Conservation (phyloP, 2,888 invertebrate genomes). For the Tolmerus cingulatus region DNA sequence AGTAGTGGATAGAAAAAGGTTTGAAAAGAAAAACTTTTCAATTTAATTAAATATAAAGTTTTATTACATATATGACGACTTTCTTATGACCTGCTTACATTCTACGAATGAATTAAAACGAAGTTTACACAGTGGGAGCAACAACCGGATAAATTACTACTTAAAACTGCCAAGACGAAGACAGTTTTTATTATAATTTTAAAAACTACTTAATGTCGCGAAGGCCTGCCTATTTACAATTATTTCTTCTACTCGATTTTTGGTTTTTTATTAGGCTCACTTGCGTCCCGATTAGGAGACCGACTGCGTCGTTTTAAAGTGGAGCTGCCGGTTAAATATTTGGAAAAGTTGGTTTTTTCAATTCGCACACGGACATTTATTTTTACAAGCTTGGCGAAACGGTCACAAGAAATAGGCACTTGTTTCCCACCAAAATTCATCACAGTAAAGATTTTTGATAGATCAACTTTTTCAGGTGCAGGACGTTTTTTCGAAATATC, state of each 20-base stretch:
- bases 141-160: neutral
- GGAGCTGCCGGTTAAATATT: neutral
- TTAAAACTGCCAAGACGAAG: neutral
- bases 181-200: neutral
- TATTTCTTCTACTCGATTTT: neutral
- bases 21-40: neutral
- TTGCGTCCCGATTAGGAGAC: neutral
- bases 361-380: slow-evolving; percentile 49
- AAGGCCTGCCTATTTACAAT: neutral
- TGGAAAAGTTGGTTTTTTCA: neutral
- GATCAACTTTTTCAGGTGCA: slow-evolving; percentile 50
- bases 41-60: neutral
- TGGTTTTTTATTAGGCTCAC: neutral
- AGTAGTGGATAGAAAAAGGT: neutral
- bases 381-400: slow-evolving; percentile 53
- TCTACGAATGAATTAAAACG: neutral
- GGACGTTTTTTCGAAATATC: slow-evolving; percentile 8
- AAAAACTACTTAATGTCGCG: neutral
- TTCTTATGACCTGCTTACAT: neutral
- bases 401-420: slow-evolving; percentile 52
- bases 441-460: slow-evolving; percentile 53
- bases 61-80: neutral
- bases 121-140: neutral
- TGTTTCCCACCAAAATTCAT: slow-evolving; percentile 53
- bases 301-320: neutral